Base-by-base conservation (phyloP, 2,797 vertebrate species). In the Xyrichtys novacula region DNA sequence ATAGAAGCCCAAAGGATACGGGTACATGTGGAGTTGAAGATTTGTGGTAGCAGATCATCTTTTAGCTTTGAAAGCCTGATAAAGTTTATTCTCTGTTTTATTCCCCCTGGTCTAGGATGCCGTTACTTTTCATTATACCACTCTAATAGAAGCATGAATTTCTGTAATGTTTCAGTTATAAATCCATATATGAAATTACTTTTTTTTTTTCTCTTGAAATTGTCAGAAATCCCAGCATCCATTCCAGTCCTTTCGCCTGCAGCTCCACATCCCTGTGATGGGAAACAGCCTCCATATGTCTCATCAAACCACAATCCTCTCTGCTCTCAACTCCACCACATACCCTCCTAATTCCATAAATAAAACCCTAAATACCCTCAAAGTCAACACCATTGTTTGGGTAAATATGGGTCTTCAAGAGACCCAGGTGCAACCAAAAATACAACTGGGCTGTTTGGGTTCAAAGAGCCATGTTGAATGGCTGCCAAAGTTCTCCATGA, bases 391-490 rank as follows among this genome's bases (percentile, higher is more conserved):
- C 71, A 84, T 80, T 86, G 85, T 91, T 84, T 61, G 47, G 78
- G 78, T 71, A 83, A 84, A 83, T 90, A 87, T 83, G 67, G 76
- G 81, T 65, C 76, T 85, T 91, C 55, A 69, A 78, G 81, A 87
- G 74, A 72, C 56, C 81, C 88, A 78, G 87, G 71, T 91, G 85
- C 85, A 88, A 85, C 84, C 83, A 57, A 80, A 79, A 87, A 85
- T 60, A 81, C 76, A 81, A 81, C 62, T 15, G 50, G 78, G 73
- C 63, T 59, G 56, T 60, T 54, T 8, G 54, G 80, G 85, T 92
- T 92, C 88, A 93, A 92, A 91, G 87, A 76, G 75, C 63, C 68
- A 64, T 53, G 6, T n/a, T 89, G 90, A 93, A 87, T 53, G 66
- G 69, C 81, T 90, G 91, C 89, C 90, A 93, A 85, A 69, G 85